Evolutionary conservation across 2,888 invertebrate genomes (phyloP).

Genomic region (Dorcus hopei): DNA sequence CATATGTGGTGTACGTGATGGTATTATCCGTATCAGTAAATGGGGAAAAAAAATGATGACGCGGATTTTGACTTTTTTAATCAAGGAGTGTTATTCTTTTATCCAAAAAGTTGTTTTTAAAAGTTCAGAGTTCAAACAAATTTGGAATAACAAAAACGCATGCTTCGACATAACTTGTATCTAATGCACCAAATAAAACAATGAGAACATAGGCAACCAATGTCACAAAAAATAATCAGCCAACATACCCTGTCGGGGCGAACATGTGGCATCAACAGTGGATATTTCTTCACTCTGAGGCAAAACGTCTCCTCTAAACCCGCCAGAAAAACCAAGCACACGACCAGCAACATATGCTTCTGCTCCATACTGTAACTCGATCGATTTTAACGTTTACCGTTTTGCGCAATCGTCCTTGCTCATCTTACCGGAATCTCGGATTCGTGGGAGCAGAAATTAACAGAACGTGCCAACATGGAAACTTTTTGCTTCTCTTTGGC

Average conservation of each 20-base stretch:
- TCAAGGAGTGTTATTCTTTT: not conserved
- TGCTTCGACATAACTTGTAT: too few relatives aligned
- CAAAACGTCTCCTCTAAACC: constrained; percentile 11
- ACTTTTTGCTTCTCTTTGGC: too few relatives aligned
- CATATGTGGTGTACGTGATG: too few relatives aligned
- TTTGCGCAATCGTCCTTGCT: too few relatives aligned
- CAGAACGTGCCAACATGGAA: too few relatives aligned
- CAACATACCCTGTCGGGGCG: constrained; percentile 70
- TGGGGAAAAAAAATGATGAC: too few relatives aligned
- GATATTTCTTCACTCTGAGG: constrained; percentile 55
- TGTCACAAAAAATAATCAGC: too few relatives aligned
- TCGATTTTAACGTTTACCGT: too few relatives aligned
- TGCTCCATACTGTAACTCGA: constrained; percentile 33
- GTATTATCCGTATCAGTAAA: too few relatives aligned
- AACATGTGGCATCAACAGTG: constrained; percentile 80
- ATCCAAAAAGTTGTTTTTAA: not conserved
- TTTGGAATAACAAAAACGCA: not conserved
- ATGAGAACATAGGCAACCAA: constrained; percentile 15
- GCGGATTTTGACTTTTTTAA: too few relatives aligned
- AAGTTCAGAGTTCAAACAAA: not conserved
- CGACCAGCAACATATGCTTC: constrained; percentile 41
- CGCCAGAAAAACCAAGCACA: constrained; percentile 14
- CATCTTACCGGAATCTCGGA: too few relatives aligned
- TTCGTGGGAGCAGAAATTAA: too few relatives aligned
- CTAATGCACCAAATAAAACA: not conserved